Evolutionary conservation across 2,888 invertebrate species (phyloP), one percentile per base, ranked within the genome.

Genomic region (Dyspetes luteomarginatus): DNA sequence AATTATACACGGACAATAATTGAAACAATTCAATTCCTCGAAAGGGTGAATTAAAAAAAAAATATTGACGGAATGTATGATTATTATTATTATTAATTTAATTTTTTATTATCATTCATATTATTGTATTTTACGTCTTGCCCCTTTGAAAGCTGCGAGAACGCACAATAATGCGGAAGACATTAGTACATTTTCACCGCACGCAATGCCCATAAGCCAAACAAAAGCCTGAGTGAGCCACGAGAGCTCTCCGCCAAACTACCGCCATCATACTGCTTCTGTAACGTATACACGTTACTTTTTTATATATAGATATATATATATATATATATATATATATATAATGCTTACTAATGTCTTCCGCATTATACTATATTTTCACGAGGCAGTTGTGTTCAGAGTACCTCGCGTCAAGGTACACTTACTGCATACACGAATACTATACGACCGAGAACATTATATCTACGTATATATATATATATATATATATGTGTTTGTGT

Each of bases 321-420:
- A 19, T 52, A 12, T 17, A 24, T 22, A 56, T 15, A 43, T 41
- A 15, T 30, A 45, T 43, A 50, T 41, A 26, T 0, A 45, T 78
- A 19, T 52, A 68, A 12, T 12, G 71, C 43, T 60, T 60, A 71
- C 79, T 80, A 80, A 80, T 80, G 79, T 71, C 79, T 80, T 80
- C 79, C 79, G 79, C 75, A 65, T 80, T 75, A 80, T 75, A 80
- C 75, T 80, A 80, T 71, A 71, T 58, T 75, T 80, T 79, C 75
- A 67, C 79, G 67, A 81, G 77, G 58, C 71, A 64, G 71, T 67
- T 77, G 81, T 55, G 73, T 67, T 73, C 67, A 77, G 72, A 62
- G 68, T 30, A 45, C 72, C 36, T 52, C 5, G 43, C 80, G 80
- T 77, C 72, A 75, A 79, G 62, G 45, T 79, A 79, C 79, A 71